These are phyloP conservation scores for Clytia hemisphaerica DNA, from an alignment of 30 jellyfish, hydroid and myxozoan species.

Conservation along the genomic window DNA sequence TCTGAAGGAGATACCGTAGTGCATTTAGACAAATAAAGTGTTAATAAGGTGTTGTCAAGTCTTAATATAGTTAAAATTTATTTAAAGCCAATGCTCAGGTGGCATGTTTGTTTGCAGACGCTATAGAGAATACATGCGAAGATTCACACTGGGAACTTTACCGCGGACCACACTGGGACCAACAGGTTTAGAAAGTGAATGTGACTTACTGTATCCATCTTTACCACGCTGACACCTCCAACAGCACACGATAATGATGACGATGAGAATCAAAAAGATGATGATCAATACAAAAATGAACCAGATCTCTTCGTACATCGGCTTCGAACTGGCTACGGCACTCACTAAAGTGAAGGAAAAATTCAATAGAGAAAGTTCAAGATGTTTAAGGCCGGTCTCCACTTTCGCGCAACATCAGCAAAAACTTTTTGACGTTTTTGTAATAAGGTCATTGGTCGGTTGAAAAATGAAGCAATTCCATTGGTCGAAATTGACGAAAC, in stretches of 20 bases:
- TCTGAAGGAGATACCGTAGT: too few species aligned
- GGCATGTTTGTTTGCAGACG: background rate
- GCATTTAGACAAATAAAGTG: too few species aligned
- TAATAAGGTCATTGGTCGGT: background rate
- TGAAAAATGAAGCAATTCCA: background rate
- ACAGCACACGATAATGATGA: constrained; percentile 53
- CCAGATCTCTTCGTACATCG: constrained; percentile 88
- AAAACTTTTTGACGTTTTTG: background rate
- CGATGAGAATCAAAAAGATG: constrained; percentile 44
- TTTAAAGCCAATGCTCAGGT: too few species aligned
- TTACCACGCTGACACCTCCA: constrained; percentile 40
- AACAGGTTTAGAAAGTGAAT: background rate
- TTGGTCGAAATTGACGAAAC: constrained; percentile 9
- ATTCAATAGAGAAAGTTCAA: background rate
- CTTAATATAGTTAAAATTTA: background rate
- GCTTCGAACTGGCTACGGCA: constrained; percentile 14
- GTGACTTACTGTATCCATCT: constrained; percentile 57
- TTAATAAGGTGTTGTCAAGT: too few species aligned
- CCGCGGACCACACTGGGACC: background rate
- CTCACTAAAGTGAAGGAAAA: background rate
- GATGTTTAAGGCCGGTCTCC: too few species aligned
- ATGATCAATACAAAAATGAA: constrained; percentile 54
- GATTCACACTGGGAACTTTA: background rate
- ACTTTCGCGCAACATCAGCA: too few species aligned
- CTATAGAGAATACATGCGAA: background rate